These are phyloP conservation scores for Pithys albifrons DNA, from an alignment of 2,113 vertebrate genomes.

Conservation along the genomic window DNA sequence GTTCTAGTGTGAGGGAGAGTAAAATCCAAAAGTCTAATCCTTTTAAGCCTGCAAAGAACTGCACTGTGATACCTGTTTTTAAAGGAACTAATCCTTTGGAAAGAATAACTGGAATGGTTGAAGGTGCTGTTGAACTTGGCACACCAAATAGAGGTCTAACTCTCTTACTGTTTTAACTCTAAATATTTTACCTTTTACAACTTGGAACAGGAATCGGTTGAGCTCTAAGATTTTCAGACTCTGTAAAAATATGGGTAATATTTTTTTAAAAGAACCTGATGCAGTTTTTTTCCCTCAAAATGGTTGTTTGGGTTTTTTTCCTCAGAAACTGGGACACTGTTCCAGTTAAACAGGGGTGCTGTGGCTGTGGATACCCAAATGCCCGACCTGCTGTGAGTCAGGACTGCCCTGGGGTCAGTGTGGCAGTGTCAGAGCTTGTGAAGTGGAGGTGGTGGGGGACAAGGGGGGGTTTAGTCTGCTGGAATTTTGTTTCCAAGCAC, in stretches of 20 bases:
- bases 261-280: neutral
- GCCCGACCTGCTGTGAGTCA: neutral
- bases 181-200: constrained; percentile 13
- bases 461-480: neutral
- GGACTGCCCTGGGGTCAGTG: neutral
- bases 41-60: neutral
- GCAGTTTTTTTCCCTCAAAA: neutral
- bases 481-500: neutral
- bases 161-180: neutral
- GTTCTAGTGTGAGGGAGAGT: neutral
- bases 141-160: neutral
- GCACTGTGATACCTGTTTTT: neutral
- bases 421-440: neutral
- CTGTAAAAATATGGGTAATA: neutral
- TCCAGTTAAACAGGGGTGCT: neutral
- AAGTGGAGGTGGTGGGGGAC: neutral
- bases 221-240: neutral
- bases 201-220: neutral
- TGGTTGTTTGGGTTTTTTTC: neutral
- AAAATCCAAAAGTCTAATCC: neutral
- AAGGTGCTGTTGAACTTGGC: constrained; percentile 19
- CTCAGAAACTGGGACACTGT: neutral
- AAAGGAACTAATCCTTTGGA: neutral
- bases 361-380: neutral
- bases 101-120: neutral